Base-by-base conservation (phyloP, 2,888 invertebrate species). In the Calameuta pallipes region DNA sequence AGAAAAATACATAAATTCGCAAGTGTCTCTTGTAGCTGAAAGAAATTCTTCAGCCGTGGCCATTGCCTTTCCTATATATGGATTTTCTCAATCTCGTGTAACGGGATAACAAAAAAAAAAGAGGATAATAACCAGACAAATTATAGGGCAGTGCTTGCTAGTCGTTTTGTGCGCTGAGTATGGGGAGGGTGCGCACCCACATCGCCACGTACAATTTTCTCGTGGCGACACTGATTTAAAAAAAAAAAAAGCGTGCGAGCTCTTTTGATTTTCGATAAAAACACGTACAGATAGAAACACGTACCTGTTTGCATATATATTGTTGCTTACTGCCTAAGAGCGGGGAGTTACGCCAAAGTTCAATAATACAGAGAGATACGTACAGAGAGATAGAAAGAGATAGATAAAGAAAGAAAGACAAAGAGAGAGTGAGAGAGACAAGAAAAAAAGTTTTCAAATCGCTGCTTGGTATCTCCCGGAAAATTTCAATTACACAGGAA, bases 141-240 rank as follows among this genome's bases (percentile, higher is more conserved):
- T 12, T 13, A 30, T 70, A 33, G 71, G 77, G 73, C 79, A 81
- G 71, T 78, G 76, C 75, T 78, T 75, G 73, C 69, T 73, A 76
- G 41, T 75, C 73, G 73, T 79, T 79, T 79, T 30, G 31, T 79
- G 80, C 79, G 70, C 70, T 33, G 81, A 82, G 82, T 82, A 83
- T 86, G 86, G 87, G 87, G 83, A 37, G 89, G 90, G 90, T 90
- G 90, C 90, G 88, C 90, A 90, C 90, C 89, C 90, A 88, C 86
- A 87, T 85, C 85, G 77, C 76, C 80, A 76, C 81, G 80, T 81
- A 82, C 81, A 83, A 70, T 81, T 78, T 78, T 82, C 80, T 78
- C 33, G 81, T 79, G 79, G 78, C 78, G 80, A 80, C 82, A 80
- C 79, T 70, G 70, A 70, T 6, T 15, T 15, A 2, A 41, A 15